Percentiles rank a stretch among this genome's conserved stretches.
phyloP scores from a whole-genome alignment of 2,113 vertebrate species.

The Megalops atlanticus region DNA sequence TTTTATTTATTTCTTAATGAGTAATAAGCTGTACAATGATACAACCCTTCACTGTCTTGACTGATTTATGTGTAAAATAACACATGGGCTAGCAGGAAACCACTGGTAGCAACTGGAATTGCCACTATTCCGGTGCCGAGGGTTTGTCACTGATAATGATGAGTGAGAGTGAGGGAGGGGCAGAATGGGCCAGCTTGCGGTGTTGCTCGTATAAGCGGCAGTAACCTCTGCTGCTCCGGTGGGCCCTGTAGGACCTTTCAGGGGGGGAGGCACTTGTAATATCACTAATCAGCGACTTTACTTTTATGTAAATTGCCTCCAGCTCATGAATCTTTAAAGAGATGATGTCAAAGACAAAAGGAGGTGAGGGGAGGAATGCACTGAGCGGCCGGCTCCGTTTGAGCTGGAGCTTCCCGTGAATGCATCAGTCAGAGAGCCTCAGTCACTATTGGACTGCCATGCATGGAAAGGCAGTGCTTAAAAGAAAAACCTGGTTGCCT shows the following conservation, averaged over 20 bases:
- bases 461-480: no score
- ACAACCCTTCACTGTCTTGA: no score
- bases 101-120: no score
- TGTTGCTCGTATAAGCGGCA: neutral
- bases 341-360: slow-evolving; percentile 27
- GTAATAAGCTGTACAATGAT: no score
- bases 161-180: neutral
- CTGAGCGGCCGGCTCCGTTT: neutral
- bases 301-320: slow-evolving; percentile 24
- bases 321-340: slow-evolving; percentile 28
- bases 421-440: no score
- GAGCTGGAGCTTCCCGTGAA: no score
- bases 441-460: neutral
- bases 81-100: no score
- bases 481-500: no score
- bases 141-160: no score
- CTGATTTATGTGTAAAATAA: no score
- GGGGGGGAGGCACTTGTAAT: slow-evolving; percentile 6
- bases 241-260: neutral
- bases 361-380: slow-evolving; percentile 21
- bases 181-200: neutral
- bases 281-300: slow-evolving; percentile 21
- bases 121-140: no score
- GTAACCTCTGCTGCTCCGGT: neutral
- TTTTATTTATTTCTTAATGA: no score